Evolutionary conservation across 2,113 vertebrate genomes (phyloP).

Genomic region (Anhinga anhinga): DNA sequence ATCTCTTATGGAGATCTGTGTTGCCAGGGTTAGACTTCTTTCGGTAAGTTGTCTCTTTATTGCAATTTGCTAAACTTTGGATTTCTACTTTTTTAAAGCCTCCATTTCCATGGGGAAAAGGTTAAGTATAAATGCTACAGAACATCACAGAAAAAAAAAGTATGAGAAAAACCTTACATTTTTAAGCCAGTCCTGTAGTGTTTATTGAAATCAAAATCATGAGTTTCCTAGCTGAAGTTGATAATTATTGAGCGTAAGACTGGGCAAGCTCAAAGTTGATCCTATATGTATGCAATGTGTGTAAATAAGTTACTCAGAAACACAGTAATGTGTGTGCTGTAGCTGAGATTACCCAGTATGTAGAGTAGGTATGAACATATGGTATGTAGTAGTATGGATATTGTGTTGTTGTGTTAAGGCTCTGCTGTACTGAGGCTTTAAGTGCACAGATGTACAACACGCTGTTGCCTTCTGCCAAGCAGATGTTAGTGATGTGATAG

Average conservation of each 20-base stretch:
- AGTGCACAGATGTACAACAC: background rate
- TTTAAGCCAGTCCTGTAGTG: background rate
- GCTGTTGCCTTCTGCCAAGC: conserved; percentile 15
- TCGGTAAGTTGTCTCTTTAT: background rate
- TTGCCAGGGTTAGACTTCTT: background rate
- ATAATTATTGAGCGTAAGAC: background rate
- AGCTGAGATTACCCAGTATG: background rate
- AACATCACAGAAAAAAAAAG: background rate
- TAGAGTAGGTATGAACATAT: background rate
- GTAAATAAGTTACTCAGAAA: background rate
- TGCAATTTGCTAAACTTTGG: background rate
- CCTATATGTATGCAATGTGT: background rate
- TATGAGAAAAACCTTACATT: background rate
- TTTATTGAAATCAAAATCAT: background rate
- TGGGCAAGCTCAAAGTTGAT: background rate
- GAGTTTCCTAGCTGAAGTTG: background rate
- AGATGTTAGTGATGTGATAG: conserved; percentile 9
- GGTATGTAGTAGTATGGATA: background rate
- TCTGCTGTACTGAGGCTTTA: background rate
- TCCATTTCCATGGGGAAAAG: background rate
- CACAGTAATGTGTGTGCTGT: background rate
- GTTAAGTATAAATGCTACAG: background rate
- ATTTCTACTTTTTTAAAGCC: background rate
- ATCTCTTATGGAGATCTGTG: background rate
- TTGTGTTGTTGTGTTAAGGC: background rate